Conservation (phyloP, 2,113 vertebrate genomes). For the Callithrix jacchus region DNA sequence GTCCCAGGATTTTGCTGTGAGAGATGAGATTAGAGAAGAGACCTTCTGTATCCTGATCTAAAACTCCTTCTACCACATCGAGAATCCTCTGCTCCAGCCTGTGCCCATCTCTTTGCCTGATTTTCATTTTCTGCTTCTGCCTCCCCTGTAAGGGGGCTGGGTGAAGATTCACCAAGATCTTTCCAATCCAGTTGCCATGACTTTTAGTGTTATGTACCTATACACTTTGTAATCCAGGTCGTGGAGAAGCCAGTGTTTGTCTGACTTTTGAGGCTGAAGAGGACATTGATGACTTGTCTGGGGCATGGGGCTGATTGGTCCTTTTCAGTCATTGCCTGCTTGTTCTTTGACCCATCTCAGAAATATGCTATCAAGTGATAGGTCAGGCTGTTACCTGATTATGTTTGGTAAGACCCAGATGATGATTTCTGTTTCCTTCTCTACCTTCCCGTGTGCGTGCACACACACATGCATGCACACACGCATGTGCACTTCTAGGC, state of each 20-base stretch:
- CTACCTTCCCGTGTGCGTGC: neutral
- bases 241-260: neutral
- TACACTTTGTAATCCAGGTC: neutral
- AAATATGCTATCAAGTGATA: neutral
- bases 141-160: neutral
- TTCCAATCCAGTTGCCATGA: neutral
- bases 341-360: neutral
- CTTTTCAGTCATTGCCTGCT: neutral
- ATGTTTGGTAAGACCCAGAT: neutral
- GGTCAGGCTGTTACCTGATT: neutral
- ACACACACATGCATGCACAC: neutral
- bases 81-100: neutral
- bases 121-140: neutral
- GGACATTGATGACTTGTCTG: neutral
- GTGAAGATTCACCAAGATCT: neutral
- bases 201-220: fast-evolving
- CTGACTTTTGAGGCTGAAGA: neutral
- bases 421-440: neutral
- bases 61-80: too few species aligned
- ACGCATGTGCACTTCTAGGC: neutral
- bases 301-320: neutral
- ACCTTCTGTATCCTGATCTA: neutral
- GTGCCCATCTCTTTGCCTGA: neutral
- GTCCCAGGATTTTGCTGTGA: neutral
- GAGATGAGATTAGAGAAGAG: neutral